Evolutionary conservation across 2,113 vertebrate species (phyloP).

Genomic region (Corythornis cristatus): DNA sequence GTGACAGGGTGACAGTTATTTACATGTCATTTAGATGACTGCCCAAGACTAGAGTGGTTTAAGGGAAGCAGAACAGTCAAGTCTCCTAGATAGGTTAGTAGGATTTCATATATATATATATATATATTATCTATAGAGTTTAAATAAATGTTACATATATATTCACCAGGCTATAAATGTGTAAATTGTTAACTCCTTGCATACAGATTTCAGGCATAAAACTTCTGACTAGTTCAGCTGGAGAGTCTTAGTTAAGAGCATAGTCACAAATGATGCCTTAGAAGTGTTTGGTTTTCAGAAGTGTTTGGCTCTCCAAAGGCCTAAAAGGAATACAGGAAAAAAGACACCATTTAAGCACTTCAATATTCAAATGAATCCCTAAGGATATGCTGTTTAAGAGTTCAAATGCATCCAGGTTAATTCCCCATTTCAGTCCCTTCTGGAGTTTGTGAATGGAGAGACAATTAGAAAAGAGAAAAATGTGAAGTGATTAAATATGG

Average conservation of each 20-base stretch:
- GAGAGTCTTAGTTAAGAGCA: background rate
- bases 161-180: background rate
- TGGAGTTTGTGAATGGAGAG: background rate
- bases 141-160: background rate
- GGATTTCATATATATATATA: background rate
- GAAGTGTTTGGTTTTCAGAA: background rate
- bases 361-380: background rate
- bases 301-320: background rate
- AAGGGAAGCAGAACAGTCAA: background rate
- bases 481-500: background rate
- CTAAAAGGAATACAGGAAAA: background rate
- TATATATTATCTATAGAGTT: background rate
- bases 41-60: background rate
- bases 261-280: background rate
- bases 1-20: background rate
- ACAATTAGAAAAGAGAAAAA: background rate
- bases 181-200: background rate
- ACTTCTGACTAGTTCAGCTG: background rate
- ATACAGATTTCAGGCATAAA: background rate
- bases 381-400: background rate
- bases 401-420: background rate
- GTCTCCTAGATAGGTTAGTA: background rate
- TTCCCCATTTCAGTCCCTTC: background rate
- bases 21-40: background rate
- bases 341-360: background rate